These are phyloP conservation scores for Accipiter cooperii DNA, from an alignment of 2,113 vertebrate species.

Conservation along the genomic window DNA sequence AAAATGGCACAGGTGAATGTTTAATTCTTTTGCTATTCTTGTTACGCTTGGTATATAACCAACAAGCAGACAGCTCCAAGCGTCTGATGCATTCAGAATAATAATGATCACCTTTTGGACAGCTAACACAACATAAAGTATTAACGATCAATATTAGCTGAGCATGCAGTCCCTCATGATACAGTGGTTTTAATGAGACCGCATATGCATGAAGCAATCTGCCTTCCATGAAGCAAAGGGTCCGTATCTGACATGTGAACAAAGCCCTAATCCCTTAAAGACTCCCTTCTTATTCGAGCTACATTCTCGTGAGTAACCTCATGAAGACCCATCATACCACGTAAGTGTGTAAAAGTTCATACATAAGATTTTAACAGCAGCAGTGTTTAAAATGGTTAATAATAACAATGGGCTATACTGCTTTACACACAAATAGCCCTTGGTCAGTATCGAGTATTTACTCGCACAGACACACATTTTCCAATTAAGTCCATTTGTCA, in stretches of 20 bases:
- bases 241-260: background rate
- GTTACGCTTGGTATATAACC: background rate
- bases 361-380: background rate
- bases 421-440: background rate
- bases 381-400: background rate
- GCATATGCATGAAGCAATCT: background rate
- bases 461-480: background rate
- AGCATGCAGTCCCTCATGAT: background rate
- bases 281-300: background rate
- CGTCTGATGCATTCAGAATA: background rate
- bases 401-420: background rate
- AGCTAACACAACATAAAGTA: constrained; percentile 22
- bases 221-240: background rate
- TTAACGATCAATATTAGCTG: background rate
- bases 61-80: background rate
- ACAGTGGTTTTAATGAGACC: background rate
- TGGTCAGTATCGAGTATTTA: background rate
- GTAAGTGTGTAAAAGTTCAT: background rate
- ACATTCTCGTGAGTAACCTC: background rate
- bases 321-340: background rate
- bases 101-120: constrained; percentile 1
- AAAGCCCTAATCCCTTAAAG: background rate
- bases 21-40: background rate
- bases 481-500: background rate
- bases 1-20: background rate